phyloP scores from a whole-genome alignment of 37 sponge, comb jelly and placozoan genomes.

The Mnemiopsis leidyi region DNA sequence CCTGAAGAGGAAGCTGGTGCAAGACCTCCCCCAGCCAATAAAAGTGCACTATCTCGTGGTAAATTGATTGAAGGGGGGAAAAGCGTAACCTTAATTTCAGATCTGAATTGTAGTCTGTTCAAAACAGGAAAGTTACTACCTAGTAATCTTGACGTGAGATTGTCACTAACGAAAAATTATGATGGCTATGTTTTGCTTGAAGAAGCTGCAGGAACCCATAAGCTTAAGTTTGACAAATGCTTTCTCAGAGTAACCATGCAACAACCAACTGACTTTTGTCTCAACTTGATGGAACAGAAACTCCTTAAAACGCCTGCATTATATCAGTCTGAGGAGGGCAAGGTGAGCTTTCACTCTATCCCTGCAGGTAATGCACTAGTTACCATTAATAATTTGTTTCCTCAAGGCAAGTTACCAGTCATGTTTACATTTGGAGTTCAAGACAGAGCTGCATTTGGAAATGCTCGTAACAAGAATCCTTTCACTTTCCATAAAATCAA shows the following conservation, averaged over 20 bases:
- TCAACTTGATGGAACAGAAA: constrained; percentile 27
- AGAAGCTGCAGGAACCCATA: not conserved
- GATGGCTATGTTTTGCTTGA: not conserved
- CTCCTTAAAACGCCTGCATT: not conserved
- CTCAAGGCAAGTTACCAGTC: not conserved
- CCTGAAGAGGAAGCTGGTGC: not conserved
- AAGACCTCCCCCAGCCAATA: not conserved
- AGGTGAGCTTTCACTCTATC: not conserved
- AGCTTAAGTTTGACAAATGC: not conserved
- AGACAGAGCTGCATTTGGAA: not conserved
- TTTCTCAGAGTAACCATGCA: not conserved
- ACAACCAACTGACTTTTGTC: constrained; percentile 12
- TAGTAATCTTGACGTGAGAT: not conserved
- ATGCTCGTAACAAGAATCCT: constrained; percentile 24
- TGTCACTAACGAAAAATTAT: constrained; percentile 15
- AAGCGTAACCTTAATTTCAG: not conserved
- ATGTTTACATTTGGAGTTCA: constrained; percentile 15
- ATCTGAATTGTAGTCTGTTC: not conserved
- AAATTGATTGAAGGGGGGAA: not conserved
- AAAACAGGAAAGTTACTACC: constrained; percentile 3
- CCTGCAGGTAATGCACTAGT: not conserved
- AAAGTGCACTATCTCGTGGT: not conserved
- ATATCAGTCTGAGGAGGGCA: constrained; percentile 26
- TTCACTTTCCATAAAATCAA: not conserved
- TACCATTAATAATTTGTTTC: not conserved